A percentile compares a stretch with the other conserved stretches of the same genome.
These are phyloP conservation scores for Microcebus ravelobensis DNA, from an alignment of 2,113 vertebrate species.

Conservation along the genomic window DNA sequence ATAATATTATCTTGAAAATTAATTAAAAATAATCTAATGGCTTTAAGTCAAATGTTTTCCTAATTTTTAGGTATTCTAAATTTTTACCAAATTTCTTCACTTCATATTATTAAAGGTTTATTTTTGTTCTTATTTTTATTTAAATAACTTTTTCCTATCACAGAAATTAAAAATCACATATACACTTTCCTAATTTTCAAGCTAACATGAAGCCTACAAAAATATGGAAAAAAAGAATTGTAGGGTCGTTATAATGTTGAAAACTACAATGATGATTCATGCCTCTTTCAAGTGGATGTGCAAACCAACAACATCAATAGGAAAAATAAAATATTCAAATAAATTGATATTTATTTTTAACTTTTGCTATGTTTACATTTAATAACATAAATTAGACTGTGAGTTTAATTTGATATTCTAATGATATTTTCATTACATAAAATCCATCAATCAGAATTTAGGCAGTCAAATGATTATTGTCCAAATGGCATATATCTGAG, in stretches of 20 bases:
- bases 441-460: background rate
- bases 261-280: background rate
- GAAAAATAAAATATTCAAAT: background rate
- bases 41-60: background rate
- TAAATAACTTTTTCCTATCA: background rate
- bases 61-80: background rate
- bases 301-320: background rate
- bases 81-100: slow-evolving; percentile 1
- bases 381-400: background rate
- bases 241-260: background rate
- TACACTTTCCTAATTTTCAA: background rate
- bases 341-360: background rate
- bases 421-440: background rate
- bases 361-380: background rate
- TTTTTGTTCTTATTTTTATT: background rate
- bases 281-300: background rate
- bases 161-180: background rate
- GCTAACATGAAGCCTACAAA: background rate
- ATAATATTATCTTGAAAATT: background rate
- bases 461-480: background rate
- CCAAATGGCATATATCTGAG: background rate
- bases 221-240: background rate
- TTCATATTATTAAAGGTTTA: background rate
- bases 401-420: background rate
- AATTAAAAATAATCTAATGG: background rate